Evolutionary conservation across 2,113 vertebrate genomes (phyloP), one percentile per base, ranked within the genome.

Genomic region (Antigone vipio): DNA sequence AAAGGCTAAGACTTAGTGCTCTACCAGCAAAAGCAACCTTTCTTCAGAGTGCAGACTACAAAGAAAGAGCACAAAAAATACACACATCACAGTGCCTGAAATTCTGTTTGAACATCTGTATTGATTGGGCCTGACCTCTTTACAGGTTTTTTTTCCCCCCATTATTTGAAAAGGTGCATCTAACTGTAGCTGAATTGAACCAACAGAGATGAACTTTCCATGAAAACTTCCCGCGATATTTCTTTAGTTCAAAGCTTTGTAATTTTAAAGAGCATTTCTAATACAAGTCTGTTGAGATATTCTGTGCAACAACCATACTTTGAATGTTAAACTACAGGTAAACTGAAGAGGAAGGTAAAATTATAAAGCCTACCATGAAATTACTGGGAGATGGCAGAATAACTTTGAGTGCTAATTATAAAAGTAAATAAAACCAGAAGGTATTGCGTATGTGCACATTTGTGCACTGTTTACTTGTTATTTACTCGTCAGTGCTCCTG

Each of bases 251-350:
- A 99, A 99, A 99, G 99, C 98, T 97, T 98, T 98, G 97, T 98
- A 97, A 97, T 99, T 98, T 98, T 98, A 99, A 99, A 99, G 99
- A 98, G 99, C 98, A 99, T 99, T 99, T 99, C 99, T 99, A 99
- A 99, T 99, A 98, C 78, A 94, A 95, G 95, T 56, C 97, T 98
- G 98, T 98, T 72, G 97, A 98, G 96, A 97, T 97, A 95, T 97
- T 98, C 98, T 95, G 97, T 96, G 96, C 94, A 95, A 94, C 94
- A 94, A 55, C 97, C 93, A 68, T 95, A 95, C 96, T 97, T 98
- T 96, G 96, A 98, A 97, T 98, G 98, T 93, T 97, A 97, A 97
- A 97, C 96, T 97, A 94, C 97, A 97, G 96, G 97, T 97, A 97
- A 97, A 95, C 80, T 56, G 91, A 75, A 80, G 91, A 67, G 30